A percentile compares a stretch with the other conserved stretches of the same genome.
Evolutionary conservation across 2,113 vertebrate genomes (phyloP).

Genomic region (Melanostigma gelatinosum): DNA sequence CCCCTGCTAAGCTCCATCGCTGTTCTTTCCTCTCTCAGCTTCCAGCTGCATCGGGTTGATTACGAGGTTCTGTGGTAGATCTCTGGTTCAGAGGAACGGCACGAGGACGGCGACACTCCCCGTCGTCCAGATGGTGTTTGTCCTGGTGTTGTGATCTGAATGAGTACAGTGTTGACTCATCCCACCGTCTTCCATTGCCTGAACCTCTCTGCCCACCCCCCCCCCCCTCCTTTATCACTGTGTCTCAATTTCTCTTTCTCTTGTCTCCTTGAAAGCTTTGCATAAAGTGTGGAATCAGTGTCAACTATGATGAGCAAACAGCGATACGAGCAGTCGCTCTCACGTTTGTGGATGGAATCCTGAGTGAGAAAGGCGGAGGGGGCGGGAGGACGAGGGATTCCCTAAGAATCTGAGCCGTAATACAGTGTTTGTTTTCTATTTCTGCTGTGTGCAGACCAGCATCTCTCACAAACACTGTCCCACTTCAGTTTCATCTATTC

Average conservation of each 20-base stretch:
- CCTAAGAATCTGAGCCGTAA: constrained; percentile 20
- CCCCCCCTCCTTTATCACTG: neutral
- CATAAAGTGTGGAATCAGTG: constrained; percentile 42
- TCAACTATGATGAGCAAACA: constrained; percentile 48
- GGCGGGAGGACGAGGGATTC: constrained; percentile 40
- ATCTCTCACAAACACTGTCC: constrained; percentile 12
- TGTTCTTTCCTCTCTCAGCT: constrained; percentile 51
- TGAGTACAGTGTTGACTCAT: constrained; percentile 55
- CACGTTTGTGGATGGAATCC: constrained; percentile 30
- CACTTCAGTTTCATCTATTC: constrained; percentile 10
- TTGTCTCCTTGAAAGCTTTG: constrained; percentile 35
- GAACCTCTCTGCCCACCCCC: constrained; percentile 9
- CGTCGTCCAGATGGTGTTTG: constrained; percentile 67
- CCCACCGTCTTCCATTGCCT: constrained; percentile 31
- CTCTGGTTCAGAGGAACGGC: constrained; percentile 36
- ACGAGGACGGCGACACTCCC: constrained; percentile 12
- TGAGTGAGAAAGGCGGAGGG: constrained; percentile 17
- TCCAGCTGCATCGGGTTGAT: constrained; percentile 55
- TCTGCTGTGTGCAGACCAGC: neutral
- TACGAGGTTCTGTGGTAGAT: constrained; percentile 44
- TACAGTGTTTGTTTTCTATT: constrained; percentile 28
- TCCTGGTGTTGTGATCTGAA: constrained; percentile 43
- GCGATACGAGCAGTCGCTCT: constrained; percentile 36
- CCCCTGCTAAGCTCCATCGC: constrained; percentile 4
- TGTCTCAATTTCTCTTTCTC: neutral